A percentile compares a stretch with the other conserved stretches of the same genome.
These are phyloP conservation scores for Volucella inflata DNA, from an alignment of 2,888 invertebrate genomes.

Conservation along the genomic window DNA sequence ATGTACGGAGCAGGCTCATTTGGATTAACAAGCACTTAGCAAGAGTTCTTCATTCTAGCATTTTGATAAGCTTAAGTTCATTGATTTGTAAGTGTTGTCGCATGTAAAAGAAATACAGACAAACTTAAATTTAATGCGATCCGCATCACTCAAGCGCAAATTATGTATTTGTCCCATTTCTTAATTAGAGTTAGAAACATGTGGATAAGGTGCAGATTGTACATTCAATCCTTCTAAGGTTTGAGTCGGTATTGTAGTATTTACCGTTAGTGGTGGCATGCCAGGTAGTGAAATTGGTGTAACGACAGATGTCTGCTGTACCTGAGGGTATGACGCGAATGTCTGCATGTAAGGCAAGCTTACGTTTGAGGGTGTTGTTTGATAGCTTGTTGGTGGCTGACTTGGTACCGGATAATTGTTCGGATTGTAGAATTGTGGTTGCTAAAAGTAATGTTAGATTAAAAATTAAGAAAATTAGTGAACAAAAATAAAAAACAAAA, in stretches of 20 bases:
- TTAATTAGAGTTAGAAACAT: conserved; percentile 52
- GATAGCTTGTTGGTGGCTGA: conserved; percentile 82
- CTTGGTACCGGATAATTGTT: conserved; percentile 76
- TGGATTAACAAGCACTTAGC: conserved; percentile 20
- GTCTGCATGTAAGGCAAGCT: conserved; percentile 80
- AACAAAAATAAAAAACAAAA: background rate
- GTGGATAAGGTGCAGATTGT: conserved; percentile 53
- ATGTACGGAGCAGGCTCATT: conserved; percentile 50
- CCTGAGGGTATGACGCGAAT: conserved; percentile 83
- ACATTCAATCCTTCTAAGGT: conserved; percentile 66
- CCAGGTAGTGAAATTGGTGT: conserved; percentile 90
- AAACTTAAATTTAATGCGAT: conserved; percentile 52
- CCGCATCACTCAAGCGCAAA: conserved; percentile 33
- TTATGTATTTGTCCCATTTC: conserved; percentile 19
- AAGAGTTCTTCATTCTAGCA: conserved; percentile 27
- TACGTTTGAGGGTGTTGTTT: conserved; percentile 72
- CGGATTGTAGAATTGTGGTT: conserved; percentile 77
- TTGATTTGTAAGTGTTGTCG: conserved; percentile 33
- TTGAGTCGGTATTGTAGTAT: conserved; percentile 85
- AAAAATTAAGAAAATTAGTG: background rate
- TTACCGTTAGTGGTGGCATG: conserved; percentile 92
- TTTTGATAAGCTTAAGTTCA: conserved; percentile 34
- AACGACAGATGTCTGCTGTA: conserved; percentile 85
- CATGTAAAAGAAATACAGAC: conserved; percentile 38
- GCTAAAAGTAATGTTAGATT: conserved; percentile 13